Conservation (phyloP, 2,113 vertebrate genomes). For the Tragelaphus strepsiceros region DNA sequence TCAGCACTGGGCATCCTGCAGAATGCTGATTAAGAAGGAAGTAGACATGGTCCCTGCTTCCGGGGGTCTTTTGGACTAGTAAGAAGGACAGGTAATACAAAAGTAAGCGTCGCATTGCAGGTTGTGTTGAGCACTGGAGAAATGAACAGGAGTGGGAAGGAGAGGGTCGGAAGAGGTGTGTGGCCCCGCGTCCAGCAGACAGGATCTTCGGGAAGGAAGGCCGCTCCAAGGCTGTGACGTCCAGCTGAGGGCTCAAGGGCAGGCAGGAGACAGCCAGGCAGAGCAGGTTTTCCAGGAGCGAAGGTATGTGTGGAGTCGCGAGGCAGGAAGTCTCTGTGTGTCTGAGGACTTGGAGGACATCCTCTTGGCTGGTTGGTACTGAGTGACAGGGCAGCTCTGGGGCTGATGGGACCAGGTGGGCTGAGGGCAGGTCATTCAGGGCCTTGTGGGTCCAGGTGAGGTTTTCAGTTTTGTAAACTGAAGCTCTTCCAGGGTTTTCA, state of each 20-base stretch:
- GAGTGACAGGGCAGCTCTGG: not conserved
- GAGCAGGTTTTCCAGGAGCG: not conserved
- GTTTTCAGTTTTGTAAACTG: not conserved
- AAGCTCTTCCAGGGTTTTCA: not conserved
- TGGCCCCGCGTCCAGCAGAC: accelerated
- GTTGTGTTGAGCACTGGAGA: not conserved
- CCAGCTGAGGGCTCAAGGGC: not conserved
- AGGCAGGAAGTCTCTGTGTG: not conserved
- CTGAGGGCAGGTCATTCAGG: not conserved
- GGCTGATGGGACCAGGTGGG: not conserved
- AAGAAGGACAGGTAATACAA: not conserved
- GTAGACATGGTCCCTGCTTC: not conserved
- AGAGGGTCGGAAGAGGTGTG: not conserved
- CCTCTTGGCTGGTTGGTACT: not conserved
- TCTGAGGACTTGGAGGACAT: no score
- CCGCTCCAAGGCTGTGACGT: not conserved
- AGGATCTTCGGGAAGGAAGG: not conserved
- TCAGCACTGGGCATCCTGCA: not conserved
- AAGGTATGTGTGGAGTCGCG: not conserved
- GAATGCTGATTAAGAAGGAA: not conserved
- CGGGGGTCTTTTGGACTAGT: not conserved
- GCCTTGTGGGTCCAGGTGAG: not conserved
- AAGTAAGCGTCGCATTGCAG: not conserved
- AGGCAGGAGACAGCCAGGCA: not conserved
- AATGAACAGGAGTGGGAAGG: not conserved